Evolutionary conservation across 1,140 invertebrate genomes (phyloP), one percentile per base, ranked within the genome.

Genomic region (Brachionus manjavacas): DNA sequence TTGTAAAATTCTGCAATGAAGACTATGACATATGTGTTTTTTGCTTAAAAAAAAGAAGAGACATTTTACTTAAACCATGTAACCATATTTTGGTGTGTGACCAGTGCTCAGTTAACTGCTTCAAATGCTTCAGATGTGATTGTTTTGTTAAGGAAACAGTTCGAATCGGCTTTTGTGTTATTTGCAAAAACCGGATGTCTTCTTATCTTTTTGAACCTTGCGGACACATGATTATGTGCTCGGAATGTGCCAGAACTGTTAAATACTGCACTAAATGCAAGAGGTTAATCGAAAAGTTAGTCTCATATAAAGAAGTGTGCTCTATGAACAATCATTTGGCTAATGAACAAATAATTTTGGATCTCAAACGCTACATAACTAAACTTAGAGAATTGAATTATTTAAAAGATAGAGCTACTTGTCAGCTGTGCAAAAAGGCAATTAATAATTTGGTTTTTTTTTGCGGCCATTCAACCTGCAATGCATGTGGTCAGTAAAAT

Each of bases 391-490:
- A 98, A 88, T 90, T 98, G 84, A 95, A 97, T 89, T 96, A 97
- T 88, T 97, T 98, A 85, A 97, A 97, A 88, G 96, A 76, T 20
- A 49, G 97, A 95, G 98, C 96, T 1, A 96, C 96, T 93, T 99
- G 96, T 88, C 96, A 96, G 4, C 95, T 98, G 68, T 99, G 96
- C 90, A 92, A 98, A 91, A 96, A 93, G 96, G 28, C 91, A 97
- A 86, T 97, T 96, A 90, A 98, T 98, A 89, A 97, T 98, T 95
- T 96, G 35, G 23, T 98, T 86, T 98, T 98, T 90, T 91, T 98
- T 4, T 98, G 96, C 89, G 96, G 96, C 7, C 96, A 99, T 90
- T 96, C 95, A 72, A 95, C 95, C 35, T 99, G 96, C 89, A 96
- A 99, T 91, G 95, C 96, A 93, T 98, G 96, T 90, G 96, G 96